phyloP scores from a whole-genome alignment of 2,113 vertebrate genomes.

The Chrysochloris asiatica region DNA sequence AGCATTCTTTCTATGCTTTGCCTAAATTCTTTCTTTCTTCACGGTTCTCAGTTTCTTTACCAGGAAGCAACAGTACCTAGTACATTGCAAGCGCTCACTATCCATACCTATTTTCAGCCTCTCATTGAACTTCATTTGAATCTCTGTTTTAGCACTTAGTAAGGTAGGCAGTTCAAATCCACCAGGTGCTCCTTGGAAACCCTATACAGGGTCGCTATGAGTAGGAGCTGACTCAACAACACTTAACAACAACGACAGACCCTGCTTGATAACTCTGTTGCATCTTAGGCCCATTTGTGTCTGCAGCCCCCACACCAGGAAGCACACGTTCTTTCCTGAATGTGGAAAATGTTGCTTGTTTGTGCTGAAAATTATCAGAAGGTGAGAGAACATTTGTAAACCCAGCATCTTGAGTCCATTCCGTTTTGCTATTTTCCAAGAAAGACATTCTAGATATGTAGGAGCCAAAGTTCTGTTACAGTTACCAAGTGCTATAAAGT shows the following conservation, averaged over 20 bases:
- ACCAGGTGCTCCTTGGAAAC: no score
- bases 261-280: background rate
- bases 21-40: slow-evolving; percentile 5
- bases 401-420: background rate
- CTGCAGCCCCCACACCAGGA: background rate
- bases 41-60: background rate
- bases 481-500: background rate
- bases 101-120: background rate
- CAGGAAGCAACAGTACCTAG: background rate
- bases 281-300: background rate
- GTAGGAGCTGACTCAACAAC: no score
- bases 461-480: background rate
- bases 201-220: no score
- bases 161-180: no score
- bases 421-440: background rate
- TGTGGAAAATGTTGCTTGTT: background rate
- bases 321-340: background rate
- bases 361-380: background rate
- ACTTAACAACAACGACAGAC: no score
- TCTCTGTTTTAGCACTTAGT: no score
- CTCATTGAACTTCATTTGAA: background rate
- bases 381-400: background rate
- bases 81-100: background rate
- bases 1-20: background rate
- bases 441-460: background rate